Evolutionary conservation across 2,797 vertebrate species (phyloP).

Genomic region (Poecilia wingei): DNA sequence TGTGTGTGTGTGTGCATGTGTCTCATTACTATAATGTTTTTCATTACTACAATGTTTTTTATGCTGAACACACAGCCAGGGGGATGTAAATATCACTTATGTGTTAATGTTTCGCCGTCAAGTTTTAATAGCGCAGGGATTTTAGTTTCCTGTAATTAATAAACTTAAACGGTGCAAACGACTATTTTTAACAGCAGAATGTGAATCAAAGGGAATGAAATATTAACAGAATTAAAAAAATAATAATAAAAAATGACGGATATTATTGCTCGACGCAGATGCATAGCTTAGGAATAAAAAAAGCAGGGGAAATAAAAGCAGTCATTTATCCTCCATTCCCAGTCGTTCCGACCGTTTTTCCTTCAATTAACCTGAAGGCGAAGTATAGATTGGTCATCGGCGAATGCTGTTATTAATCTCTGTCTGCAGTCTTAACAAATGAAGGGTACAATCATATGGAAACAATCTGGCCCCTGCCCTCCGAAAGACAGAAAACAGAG

Average conservation of each 20-base stretch:
- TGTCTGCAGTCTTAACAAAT: slow-evolving; percentile 77
- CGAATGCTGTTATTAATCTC: slow-evolving; percentile 76
- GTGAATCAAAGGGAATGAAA: slow-evolving; percentile 26
- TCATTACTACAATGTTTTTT: slow-evolving; percentile 60
- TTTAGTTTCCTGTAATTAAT: slow-evolving; percentile 71
- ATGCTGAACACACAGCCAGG: slow-evolving; percentile 29
- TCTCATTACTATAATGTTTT: slow-evolving; percentile 60
- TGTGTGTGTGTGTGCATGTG: neutral
- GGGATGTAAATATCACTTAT: slow-evolving; percentile 59
- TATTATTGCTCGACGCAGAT: slow-evolving; percentile 12
- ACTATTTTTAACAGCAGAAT: slow-evolving; percentile 39
- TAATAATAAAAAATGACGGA: slow-evolving; percentile 9
- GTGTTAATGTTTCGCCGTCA: slow-evolving; percentile 34
- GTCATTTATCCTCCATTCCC: slow-evolving; percentile 28
- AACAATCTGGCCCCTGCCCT: slow-evolving; percentile 79
- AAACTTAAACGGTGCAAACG: slow-evolving; percentile 42
- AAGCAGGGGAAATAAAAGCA: slow-evolving; percentile 2
- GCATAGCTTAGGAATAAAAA: slow-evolving; percentile 16
- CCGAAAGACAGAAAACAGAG: slow-evolving; percentile 81
- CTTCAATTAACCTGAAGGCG: slow-evolving; percentile 46
- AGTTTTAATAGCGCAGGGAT: slow-evolving; percentile 49
- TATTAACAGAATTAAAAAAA: slow-evolving; percentile 15
- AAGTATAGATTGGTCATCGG: slow-evolving; percentile 67
- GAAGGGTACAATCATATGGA: slow-evolving; percentile 83
- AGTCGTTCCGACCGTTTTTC: slow-evolving; percentile 35